Conservation (phyloP, 1,140 invertebrate species). For the Condylostylus longicornis region DNA sequence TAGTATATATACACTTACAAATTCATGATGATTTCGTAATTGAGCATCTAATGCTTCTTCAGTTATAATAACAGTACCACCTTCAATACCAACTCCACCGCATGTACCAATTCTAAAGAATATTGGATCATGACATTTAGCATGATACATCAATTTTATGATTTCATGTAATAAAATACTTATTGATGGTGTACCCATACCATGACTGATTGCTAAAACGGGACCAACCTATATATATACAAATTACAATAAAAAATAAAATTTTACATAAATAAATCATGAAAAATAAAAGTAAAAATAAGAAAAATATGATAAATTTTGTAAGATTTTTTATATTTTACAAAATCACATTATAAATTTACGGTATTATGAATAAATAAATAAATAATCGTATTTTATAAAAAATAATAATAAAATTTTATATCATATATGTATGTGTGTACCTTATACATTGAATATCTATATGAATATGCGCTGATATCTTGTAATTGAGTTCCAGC, state of each 20-base stretch:
- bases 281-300: too few relatives aligned
- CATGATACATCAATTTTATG: slow-evolving; percentile 87
- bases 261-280: too few relatives aligned
- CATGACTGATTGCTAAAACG: slow-evolving; percentile 50
- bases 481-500: slow-evolving; percentile 74
- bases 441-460: slow-evolving; percentile 96
- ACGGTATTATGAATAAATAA: too few relatives aligned
- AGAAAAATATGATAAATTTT: too few relatives aligned
- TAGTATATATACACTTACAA: slow-evolving; percentile 35
- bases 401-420: too few relatives aligned
- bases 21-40: slow-evolving; percentile 49
- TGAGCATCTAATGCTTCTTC: slow-evolving; percentile 74
- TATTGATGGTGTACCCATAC: slow-evolving; percentile 86
- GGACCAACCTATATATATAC: slow-evolving; percentile 13
- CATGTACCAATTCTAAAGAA: slow-evolving; percentile 89
- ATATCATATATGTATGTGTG: slow-evolving; percentile 32
- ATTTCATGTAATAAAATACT: slow-evolving; percentile 85
- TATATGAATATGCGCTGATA: slow-evolving; percentile 80
- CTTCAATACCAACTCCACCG: slow-evolving; percentile 79
- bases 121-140: slow-evolving; percentile 68
- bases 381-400: too few relatives aligned
- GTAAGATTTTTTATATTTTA: too few relatives aligned
- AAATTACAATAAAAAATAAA: not conserved
- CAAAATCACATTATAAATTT: too few relatives aligned
- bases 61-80: slow-evolving; percentile 76